Evolutionary conservation across 64 coral and sea anemone genomes (phyloP).

Genomic region (Pocillopora damicornis): DNA sequence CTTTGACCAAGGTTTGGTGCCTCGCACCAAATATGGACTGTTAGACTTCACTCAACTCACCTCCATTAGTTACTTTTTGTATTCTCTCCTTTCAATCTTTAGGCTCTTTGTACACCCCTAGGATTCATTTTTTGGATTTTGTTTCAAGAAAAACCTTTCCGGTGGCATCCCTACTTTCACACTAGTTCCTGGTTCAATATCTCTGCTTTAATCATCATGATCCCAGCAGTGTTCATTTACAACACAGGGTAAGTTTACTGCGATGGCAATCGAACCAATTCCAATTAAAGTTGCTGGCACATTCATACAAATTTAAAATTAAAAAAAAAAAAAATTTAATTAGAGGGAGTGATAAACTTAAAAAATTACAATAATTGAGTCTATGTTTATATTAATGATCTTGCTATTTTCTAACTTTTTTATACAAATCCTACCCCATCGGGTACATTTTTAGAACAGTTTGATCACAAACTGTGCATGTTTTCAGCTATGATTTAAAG

Average conservation of each 20-base stretch:
- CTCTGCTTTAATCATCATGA: slow-evolving; percentile 61
- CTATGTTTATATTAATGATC: too few species aligned
- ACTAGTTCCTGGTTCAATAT: slow-evolving; percentile 77
- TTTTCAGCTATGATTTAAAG: too few species aligned
- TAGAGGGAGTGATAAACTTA: too few species aligned
- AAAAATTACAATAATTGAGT: too few species aligned
- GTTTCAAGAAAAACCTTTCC: slow-evolving; percentile 70
- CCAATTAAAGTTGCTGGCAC: background rate
- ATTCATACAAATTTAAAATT: background rate
- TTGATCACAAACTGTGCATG: too few species aligned
- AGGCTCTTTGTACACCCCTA: slow-evolving; percentile 86
- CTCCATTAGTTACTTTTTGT: background rate
- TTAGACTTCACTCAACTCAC: background rate
- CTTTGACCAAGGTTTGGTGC: too few species aligned
- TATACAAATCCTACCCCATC: too few species aligned
- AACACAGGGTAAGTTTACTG: slow-evolving; percentile 72
- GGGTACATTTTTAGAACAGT: too few species aligned
- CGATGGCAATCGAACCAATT: background rate
- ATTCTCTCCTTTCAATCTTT: background rate
- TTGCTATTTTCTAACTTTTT: too few species aligned
- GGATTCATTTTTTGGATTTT: slow-evolving; percentile 89
- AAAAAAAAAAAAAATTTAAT: background rate
- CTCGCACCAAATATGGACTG: background rate
- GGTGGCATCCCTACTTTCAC: slow-evolving; percentile 61
- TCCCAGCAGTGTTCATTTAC: slow-evolving; percentile 86